A percentile compares a stretch with the other conserved stretches of the same genome.
phyloP scores from a whole-genome alignment of 2,797 vertebrate genomes.

The Rhinoraja longicauda region DNA sequence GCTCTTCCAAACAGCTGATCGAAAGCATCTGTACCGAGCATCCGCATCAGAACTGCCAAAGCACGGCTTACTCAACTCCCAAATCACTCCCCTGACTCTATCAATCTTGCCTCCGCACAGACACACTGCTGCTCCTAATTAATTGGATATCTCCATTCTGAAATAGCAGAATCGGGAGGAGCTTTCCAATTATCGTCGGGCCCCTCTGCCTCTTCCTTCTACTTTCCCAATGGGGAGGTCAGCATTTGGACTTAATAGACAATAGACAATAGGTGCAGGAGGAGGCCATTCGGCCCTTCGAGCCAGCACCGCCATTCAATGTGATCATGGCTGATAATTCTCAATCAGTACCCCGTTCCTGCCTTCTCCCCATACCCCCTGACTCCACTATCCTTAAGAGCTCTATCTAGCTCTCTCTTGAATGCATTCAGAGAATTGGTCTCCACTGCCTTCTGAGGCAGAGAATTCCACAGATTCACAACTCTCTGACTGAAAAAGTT shows the following conservation, averaged over 20 bases:
- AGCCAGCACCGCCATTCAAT: no score
- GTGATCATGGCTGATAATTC: no score
- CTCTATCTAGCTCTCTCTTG: no score
- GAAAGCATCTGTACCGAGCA: neutral
- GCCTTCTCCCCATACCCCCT: no score
- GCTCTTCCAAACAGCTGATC: neutral
- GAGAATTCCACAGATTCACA: no score
- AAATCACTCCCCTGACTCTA: neutral
- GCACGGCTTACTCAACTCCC: neutral
- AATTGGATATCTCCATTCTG: constrained; percentile 18
- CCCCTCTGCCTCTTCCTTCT: neutral
- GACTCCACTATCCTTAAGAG: no score
- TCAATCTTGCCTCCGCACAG: neutral
- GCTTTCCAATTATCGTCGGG: neutral
- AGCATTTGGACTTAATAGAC: neutral
- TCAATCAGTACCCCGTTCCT: no score
- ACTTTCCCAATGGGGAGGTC: neutral
- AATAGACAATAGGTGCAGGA: no score
- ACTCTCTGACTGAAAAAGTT: no score
- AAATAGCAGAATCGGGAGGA: neutral
- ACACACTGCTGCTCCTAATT: constrained; percentile 26
- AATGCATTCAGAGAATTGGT: no score
- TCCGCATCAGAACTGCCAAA: neutral
- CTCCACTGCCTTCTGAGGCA: no score
- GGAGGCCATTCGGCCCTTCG: no score